Base-by-base conservation (phyloP, 1,140 invertebrate genomes). In the Limonius californicus region DNA sequence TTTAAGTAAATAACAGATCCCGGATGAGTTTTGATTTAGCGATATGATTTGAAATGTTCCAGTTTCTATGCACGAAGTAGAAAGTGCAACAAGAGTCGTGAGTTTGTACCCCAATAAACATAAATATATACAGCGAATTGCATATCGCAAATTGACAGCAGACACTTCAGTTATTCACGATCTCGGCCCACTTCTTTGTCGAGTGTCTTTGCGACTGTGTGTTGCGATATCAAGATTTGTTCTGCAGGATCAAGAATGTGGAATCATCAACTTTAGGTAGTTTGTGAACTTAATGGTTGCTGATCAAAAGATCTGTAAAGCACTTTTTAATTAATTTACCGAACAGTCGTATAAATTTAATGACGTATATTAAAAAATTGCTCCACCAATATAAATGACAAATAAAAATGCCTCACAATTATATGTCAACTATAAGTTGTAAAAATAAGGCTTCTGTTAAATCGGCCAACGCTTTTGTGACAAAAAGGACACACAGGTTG, bases 91-190 rank as follows among this genome's bases (percentile, higher is more conserved):
- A 50, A 50, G 20, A 50, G 16, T 50, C 45, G 45, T 50, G 45
- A 50, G 4, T 50, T 50, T 21, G 45, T 50, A 50, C 20, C 45
- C 16, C 16, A 50, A 50, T 50, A 50, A 50, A 50, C 16, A 50
- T 50, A 50, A 50, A 50, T 50, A 50, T 50, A 50, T 19, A 50
- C 45, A 50, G 19, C 45, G 45, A 50, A 50, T 19, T 50, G 45
- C 45, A 50, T 50, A 50, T 50, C 45, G 45, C 45, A 50, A 50
- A 50, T 50, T 50, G 45, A 50, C 45, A 50, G 14, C 16, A 50
- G 45, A 50, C 45, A 50, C 45, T 50, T 50, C 45, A 50, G 45
- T 50, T 50, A 50, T 50, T 50, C 45, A 50, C 45, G 45, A 50
- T 50, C 45, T 50, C 45, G 45, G 4, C 45, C 45, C 45, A 50